Evolutionary conservation across 2,797 vertebrate species (phyloP), one percentile per base, ranked within the genome.

Genomic region (Danio tinwini): DNA sequence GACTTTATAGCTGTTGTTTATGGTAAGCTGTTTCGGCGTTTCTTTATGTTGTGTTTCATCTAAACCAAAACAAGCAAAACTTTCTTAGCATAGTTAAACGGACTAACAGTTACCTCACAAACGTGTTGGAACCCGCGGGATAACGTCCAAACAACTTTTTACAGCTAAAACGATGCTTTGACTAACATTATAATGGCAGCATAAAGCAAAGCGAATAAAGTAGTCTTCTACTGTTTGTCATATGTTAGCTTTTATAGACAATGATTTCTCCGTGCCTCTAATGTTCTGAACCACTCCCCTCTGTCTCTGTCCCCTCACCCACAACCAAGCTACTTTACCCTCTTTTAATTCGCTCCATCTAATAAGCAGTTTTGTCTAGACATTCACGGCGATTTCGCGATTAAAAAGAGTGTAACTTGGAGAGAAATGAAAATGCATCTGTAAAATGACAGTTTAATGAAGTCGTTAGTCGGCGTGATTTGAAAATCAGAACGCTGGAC

Each of bases 271-370:
- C 59, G 67, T 55, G 47, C 40, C 17, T 56, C 19, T 39, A 79
- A 45, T 71, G 59, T 39, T 56, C 61, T 56, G 78, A 80, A 80
- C 78, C 78, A 80, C 78, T 80, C 78, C 78, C 78, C 78, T 80
- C 69, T 65, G 19, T 37, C 16, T 10, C 47, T 72, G 61, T 80
- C 70, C 61, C 69, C 40, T 73, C 78, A 80, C 78, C 69, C 69
- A 73, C 69, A 73, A 49, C 14, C 69, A 37, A 39, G 61, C 59
- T 14, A 73, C 58, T 39, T 73, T 73, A 47, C 21, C 68, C 52
- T 53, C 19, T 64, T 64, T 80, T 73, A 53, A 37, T 56, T 64
- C 44, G 12, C 56, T 49, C 65, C 63, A 47, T 67, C 16, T 56
- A 67, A 58, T n/a, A 52, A 40, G 8, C 11, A 8, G 49, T 58